Base-by-base conservation (phyloP, 2,888 invertebrate species). In the Teleiodes luculella region DNA sequence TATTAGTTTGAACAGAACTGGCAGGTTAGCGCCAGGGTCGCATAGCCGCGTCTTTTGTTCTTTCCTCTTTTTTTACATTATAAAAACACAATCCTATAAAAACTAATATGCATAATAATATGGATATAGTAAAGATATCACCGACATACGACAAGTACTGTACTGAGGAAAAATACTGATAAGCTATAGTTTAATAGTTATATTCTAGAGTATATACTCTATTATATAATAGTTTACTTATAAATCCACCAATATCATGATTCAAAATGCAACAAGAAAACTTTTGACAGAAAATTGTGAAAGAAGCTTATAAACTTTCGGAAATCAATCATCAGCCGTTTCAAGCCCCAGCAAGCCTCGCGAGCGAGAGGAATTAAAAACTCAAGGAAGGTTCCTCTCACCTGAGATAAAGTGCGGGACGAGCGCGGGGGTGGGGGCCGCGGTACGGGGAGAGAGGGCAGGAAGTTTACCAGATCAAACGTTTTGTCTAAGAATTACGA, bases 401-500 rank as follows among this genome's bases (percentile, higher is more conserved):
- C 18, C 10, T 1, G 10, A 41, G 39, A 41, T 41, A 41, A 41
- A 39, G 18, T 11, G 18, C 6, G 1, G 18, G 4, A 18, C 18
- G 18, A 18, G 11, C 18, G 39, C 18, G 39, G 39, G 39, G 16
- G 39, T 14, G 3, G 43, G 37, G 24, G 11, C 5, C 46, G 43
- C 39, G 20, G 53, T 16, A 48, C 8, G 48, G 57, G 30, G 49
- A 48, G 37, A 52, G 57, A 54, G 49, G 33, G 55, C 51, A 59
- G 65, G 70, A 71, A 75, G 72, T 73, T 77, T 72, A 41, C 18
- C 18, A 41, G 79, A 78, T 79, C 78, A 78, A 80, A 81, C 74
- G 79, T 76, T 78, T 79, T 78, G 78, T 80, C 67, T 74, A 70
- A 66, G 70, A 76, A 79, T 80, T 79, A 80, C 73, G 76, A 76